Base-by-base conservation (phyloP, 2,797 vertebrate genomes). In the Acanthurus leucopareius region DNA sequence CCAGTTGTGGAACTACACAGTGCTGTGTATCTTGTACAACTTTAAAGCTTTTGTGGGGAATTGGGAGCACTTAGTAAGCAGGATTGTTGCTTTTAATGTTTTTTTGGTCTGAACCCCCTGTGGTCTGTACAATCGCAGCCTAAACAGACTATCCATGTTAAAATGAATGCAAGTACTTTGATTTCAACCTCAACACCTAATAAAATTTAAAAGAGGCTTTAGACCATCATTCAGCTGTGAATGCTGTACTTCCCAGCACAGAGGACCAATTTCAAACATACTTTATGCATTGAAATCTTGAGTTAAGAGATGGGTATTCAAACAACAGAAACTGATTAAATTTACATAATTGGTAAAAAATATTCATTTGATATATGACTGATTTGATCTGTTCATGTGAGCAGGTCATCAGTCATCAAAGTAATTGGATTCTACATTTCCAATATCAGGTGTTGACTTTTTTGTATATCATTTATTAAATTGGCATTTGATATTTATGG, bases 281-380 rank as follows among this genome's bases (percentile, higher is more conserved):
- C 16, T 70, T 73, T 70, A 62, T 48, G 63, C 40, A 77, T 17
- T 69, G 47, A 65, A 54, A 62, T 5, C 51, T 40, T 22, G n/a
- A 9, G 53, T 22, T 61, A 56, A 47, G 54, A 28, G 40, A 68
- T 44, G n/a, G 40, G 9, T 60, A 53, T 35, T 1, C 49, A 44
- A 65, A 69, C 40, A 70, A 67, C 44, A 69, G 56, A 75, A 44
- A 20, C 13, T 44, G 20, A 35, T 59, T 15, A 22, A 3, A 44
- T 53, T 47, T 52, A 59, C 68, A 72, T 53, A 38, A 58, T 56
- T 13, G 62, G 15, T 16, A 60, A 67, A 51, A 7, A 57, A 48
- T 32, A 28, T 63, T 68, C 20, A 75, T 65, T 40, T 7, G 44
- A 57, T 16, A 77, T 58, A 48, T 67, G 57, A 35, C 32, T 35